Percentiles rank a stretch among this genome's conserved stretches.
phyloP scores from a whole-genome alignment of 1,140 invertebrate genomes.

The Drosophila oshimai region DNA sequence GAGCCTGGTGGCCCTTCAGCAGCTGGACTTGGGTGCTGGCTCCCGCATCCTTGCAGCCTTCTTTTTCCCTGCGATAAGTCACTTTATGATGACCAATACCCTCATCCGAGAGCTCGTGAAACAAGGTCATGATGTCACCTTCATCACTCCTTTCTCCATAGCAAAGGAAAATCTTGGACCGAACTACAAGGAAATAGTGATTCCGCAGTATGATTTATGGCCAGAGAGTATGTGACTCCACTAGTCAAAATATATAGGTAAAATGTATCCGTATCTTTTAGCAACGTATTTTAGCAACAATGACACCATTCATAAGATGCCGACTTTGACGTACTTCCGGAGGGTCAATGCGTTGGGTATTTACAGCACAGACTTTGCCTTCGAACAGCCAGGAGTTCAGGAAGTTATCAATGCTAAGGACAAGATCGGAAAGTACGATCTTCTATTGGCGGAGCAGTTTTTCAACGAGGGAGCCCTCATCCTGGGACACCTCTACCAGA shows the following conservation, averaged over 20 bases:
- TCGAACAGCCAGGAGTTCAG: too few relatives aligned
- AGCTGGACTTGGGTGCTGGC: too few relatives aligned
- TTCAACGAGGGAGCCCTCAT: constrained; percentile 80
- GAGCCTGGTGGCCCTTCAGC: too few relatives aligned
- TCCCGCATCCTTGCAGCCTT: constrained; percentile 65
- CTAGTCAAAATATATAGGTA: too few relatives aligned
- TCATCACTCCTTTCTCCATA: too few relatives aligned
- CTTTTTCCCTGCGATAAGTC: constrained; percentile 68
- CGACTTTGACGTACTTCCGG: too few relatives aligned
- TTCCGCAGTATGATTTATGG: constrained; percentile 48
- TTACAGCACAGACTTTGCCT: constrained; percentile 60
- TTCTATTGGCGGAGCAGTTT: constrained; percentile 80
- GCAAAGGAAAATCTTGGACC: constrained; percentile 50
- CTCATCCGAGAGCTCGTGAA: constrained; percentile 55
- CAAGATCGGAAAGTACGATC: constrained; percentile 79
- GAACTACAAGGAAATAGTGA: constrained; percentile 64
- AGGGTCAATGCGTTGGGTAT: constrained; percentile 42
- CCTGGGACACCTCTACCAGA: too few relatives aligned
- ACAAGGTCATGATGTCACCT: constrained; percentile 67
- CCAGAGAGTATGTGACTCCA: constrained; percentile 47
- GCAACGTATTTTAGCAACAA: neutral
- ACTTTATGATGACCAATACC: constrained; percentile 65
- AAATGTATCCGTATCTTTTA: too few relatives aligned
- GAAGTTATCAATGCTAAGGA: constrained; percentile 69
- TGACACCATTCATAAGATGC: constrained; percentile 4